These are phyloP conservation scores for Cranoglanis bouderius DNA, from an alignment of 2,113 vertebrate species.

Conservation along the genomic window DNA sequence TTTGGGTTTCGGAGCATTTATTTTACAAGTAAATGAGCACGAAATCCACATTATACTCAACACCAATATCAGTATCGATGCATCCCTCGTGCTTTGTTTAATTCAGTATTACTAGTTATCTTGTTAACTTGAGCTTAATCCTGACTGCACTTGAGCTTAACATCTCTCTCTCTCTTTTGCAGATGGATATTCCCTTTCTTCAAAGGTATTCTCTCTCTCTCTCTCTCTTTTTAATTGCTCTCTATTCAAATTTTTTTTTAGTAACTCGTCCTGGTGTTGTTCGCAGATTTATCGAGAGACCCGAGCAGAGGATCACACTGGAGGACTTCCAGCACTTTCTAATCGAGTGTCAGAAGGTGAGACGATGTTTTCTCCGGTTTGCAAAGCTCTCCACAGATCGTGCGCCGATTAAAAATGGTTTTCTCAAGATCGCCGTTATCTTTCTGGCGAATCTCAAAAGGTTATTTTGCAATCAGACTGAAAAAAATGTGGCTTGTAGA, in stretches of 20 bases:
- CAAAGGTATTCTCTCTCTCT: conserved; percentile 70
- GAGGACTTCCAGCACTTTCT: conserved; percentile 90
- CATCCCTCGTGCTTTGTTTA: not conserved
- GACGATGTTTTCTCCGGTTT: not conserved
- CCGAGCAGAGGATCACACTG: conserved; percentile 83
- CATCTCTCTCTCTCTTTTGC: conserved; percentile 60
- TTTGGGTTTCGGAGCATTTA: not conserved
- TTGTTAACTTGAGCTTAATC: not conserved
- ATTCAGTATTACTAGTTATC: not conserved
- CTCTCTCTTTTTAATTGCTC: not conserved
- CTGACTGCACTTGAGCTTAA: not conserved
- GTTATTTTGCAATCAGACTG: not conserved
- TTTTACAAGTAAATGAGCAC: not conserved
- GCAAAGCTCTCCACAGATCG: not conserved
- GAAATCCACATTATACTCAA: not conserved
- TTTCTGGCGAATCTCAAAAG: not conserved
- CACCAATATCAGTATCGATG: not conserved
- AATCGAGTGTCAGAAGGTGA: conserved; percentile 88
- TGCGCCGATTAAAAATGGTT: not conserved
- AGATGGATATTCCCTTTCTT: conserved; percentile 89
- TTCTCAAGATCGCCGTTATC: not conserved
- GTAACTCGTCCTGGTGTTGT: not conserved
- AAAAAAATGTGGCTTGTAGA: not conserved
- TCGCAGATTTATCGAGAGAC: conserved; percentile 80
- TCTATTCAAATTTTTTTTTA: not conserved